phyloP scores from a whole-genome alignment of 2,888 invertebrate species.

The Strigamia crassipes region DNA sequence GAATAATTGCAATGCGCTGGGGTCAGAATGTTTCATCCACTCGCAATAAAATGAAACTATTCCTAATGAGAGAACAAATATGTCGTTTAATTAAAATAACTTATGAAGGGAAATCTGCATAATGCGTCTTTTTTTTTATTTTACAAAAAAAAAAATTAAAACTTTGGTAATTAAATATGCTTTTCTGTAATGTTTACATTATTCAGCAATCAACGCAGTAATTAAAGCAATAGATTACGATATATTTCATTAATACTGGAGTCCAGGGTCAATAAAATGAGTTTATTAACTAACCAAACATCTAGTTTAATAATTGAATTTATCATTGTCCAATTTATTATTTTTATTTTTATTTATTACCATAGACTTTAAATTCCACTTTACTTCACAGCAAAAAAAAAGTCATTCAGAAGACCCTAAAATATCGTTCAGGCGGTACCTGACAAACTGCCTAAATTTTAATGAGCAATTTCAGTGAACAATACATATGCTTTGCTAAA shows the following conservation, averaged over 20 bases:
- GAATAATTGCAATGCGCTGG: slow-evolving; percentile 21
- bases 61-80: slow-evolving; percentile 10
- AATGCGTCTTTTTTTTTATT: neutral
- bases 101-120: neutral
- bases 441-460: neutral
- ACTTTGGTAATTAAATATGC: too few species aligned
- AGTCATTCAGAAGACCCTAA: neutral
- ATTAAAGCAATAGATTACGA: too few species aligned
- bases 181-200: too few species aligned
- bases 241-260: too few species aligned
- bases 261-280: neutral
- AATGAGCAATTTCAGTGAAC: neutral
- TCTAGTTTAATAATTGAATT: neutral
- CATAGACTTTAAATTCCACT: neutral
- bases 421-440: neutral
- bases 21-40: neutral
- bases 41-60: slow-evolving; percentile 4
- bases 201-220: too few species aligned
- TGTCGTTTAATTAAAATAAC: slow-evolving; percentile 16
- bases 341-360: neutral
- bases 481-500: neutral
- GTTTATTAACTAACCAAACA: neutral
- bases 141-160: too few species aligned
- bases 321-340: too few species aligned
- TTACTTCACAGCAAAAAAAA: neutral